phyloP scores from a whole-genome alignment of 2,888 invertebrate species.

The Callimorpha dominula region DNA sequence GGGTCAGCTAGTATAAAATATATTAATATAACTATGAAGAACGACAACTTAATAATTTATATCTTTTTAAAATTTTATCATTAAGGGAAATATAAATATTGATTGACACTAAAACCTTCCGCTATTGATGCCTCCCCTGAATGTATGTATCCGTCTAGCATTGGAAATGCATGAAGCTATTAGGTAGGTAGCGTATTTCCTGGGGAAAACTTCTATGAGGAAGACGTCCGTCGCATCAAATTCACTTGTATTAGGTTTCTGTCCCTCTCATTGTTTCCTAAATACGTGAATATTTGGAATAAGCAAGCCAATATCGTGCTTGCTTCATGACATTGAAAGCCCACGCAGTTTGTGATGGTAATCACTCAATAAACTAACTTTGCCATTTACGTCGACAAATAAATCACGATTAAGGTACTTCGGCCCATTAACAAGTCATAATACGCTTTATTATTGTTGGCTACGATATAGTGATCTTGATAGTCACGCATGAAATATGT shows the following conservation, averaged over 20 bases:
- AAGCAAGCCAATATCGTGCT: slow-evolving; percentile 32
- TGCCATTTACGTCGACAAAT: slow-evolving; percentile 56
- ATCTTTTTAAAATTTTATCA: neutral
- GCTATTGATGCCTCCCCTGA: slow-evolving; percentile 53
- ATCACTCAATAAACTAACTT: slow-evolving; percentile 61
- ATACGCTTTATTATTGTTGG: slow-evolving; percentile 34
- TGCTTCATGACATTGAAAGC: slow-evolving; percentile 58
- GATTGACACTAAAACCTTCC: neutral
- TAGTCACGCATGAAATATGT: slow-evolving; percentile 20
- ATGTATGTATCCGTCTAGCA: slow-evolving; percentile 61
- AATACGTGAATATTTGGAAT: neutral
- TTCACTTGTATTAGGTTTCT: slow-evolving; percentile 36
- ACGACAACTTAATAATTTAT: neutral
- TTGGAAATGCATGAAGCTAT: slow-evolving; percentile 80
- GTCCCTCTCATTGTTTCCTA: slow-evolving; percentile 20
- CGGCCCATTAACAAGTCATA: slow-evolving; percentile 41
- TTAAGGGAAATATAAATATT: no score
- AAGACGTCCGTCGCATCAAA: slow-evolving; percentile 26
- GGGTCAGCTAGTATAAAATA: no score
- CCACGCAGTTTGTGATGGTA: slow-evolving; percentile 57
- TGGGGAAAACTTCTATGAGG: slow-evolving; percentile 36
- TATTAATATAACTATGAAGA: neutral
- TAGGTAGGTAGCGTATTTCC: slow-evolving; percentile 71
- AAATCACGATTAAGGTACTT: slow-evolving; percentile 57
- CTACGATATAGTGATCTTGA: slow-evolving; percentile 32